Evolutionary conservation across 2,888 invertebrate genomes (phyloP), one percentile per base, ranked within the genome.

Genomic region (Therioaphis trifolii): DNA sequence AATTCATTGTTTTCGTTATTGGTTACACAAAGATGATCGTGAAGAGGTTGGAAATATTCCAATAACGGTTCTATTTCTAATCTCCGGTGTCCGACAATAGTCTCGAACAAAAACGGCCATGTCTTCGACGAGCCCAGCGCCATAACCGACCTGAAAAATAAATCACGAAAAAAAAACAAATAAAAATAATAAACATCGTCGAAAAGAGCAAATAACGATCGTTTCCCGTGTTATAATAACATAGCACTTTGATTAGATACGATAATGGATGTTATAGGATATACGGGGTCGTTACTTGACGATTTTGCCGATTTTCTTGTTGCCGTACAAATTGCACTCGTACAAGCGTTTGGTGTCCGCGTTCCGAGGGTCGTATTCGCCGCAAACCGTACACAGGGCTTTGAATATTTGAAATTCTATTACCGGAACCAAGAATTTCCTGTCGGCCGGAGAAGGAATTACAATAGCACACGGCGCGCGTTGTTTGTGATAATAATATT

Each of bases 381-480:
- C 80, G 7, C 80, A 80, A 46, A 27, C 29, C 0, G 14, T 80
- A 18, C 80, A 80, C 21, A 80, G 21, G 5, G 80, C 55, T 72
- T 71, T 80, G 29, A 80, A 80, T 29, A 80, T 18, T 58, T 80
- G 80, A 29, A 80, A 80, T 61, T 80, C 80, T 18, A 80, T 46
- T 15, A 80, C 61, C 5, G 80, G 80, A 21, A 14, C 55, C 46
- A 80, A 24, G 1, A 80, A 80, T 15, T 71, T 21, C 18, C 80
- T 80, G 21, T 71, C n/a, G n/a, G n/a, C n/a, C n/a, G n/a, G n/a
- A n/a, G n/a, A 63, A 27, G 7, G 4, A 29, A 61, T 61, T 61
- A 27, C 29, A n/a, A n/a, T n/a, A n/a, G n/a, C n/a, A n/a, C n/a
- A n/a, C n/a, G n/a, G n/a, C n/a, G n/a, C n/a, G n/a, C n/a, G n/a